Conservation (phyloP, 1,140 invertebrate species). For the Aphelinus certus region DNA sequence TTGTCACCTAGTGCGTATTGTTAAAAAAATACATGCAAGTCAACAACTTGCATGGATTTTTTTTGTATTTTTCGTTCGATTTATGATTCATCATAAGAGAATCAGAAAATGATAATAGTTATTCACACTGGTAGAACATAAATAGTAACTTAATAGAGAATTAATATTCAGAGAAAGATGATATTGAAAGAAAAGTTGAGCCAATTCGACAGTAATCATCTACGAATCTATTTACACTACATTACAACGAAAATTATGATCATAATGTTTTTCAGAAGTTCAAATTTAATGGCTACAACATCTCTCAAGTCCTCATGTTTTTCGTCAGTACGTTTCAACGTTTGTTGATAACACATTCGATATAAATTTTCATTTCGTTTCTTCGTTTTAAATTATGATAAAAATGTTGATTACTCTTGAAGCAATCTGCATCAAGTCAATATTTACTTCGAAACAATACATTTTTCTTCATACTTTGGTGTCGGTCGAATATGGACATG, state of each 20-base stretch:
- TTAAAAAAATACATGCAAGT: constrained; percentile 3
- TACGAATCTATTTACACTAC: constrained; percentile 46
- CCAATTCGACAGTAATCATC: constrained; percentile 30
- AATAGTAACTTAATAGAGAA: constrained; percentile 24
- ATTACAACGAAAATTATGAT: constrained; percentile 52
- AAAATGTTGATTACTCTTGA: constrained; percentile 57
- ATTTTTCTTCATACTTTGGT: constrained; percentile 33
- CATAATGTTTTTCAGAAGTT: constrained; percentile 34
- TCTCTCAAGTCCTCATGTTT: constrained; percentile 38
- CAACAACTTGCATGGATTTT: constrained; percentile 36
- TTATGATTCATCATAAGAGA: constrained; percentile 44
- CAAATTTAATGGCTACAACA: constrained; percentile 33
- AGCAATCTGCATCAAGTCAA: constrained; percentile 41
- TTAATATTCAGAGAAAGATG: constrained; percentile 9
- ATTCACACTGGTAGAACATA: constrained; percentile 43
- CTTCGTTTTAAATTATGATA: constrained; percentile 52
- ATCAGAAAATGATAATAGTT: constrained; percentile 35
- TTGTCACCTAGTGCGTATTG: constrained; percentile 50
- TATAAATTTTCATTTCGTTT: constrained; percentile 28
- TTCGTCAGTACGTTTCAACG: constrained; percentile 11
- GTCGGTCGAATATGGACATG: constrained; percentile 36
- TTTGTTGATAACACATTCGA: constrained; percentile 32
- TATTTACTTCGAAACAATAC: constrained; percentile 10
- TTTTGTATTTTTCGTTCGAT: constrained; percentile 40
- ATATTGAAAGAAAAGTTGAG: constrained; percentile 36